phyloP scores from a whole-genome alignment of 2,888 invertebrate genomes.

The Thymelicus lineola region DNA sequence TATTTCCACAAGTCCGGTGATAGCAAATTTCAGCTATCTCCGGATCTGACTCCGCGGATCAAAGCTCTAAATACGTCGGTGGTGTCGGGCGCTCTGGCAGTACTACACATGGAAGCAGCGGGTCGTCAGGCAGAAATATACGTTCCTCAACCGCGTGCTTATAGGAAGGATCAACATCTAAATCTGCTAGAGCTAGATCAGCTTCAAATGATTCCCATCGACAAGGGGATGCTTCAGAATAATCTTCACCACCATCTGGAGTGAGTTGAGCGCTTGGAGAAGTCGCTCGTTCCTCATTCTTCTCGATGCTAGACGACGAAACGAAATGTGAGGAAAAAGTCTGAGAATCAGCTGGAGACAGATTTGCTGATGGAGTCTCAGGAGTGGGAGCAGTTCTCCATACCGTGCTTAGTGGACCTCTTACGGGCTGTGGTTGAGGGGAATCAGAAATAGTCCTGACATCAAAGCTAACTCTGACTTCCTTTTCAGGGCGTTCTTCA shows the following conservation, averaged over 20 bases:
- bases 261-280: conserved; percentile 86
- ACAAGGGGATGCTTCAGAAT: conserved; percentile 79
- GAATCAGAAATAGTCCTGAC: conserved; percentile 69
- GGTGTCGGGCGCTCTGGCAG: conserved; percentile 86
- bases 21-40: conserved; percentile 67
- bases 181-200: conserved; percentile 86
- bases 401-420: conserved; percentile 75
- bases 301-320: conserved; percentile 79
- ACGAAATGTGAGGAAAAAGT: conserved; percentile 88
- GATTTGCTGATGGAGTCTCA: conserved; percentile 89
- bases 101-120: conserved; percentile 77
- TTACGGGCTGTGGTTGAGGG: conserved; percentile 67
- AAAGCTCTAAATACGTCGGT: conserved; percentile 81
- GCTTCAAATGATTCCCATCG: conserved; percentile 87
- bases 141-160: conserved; percentile 87
- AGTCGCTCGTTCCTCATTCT: conserved; percentile 71
- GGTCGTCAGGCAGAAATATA: conserved; percentile 86
- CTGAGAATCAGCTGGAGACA: conserved; percentile 85
- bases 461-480: conserved; percentile 78
- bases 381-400: conserved; percentile 85
- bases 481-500: conserved; percentile 77
- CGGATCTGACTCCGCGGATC: conserved; percentile 81
- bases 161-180: conserved; percentile 86
- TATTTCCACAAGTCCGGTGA: conserved; percentile 61
- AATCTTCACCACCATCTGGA: conserved; percentile 79